Base-by-base conservation (phyloP, 2,888 invertebrate genomes). In the Xestia ashworthii region DNA sequence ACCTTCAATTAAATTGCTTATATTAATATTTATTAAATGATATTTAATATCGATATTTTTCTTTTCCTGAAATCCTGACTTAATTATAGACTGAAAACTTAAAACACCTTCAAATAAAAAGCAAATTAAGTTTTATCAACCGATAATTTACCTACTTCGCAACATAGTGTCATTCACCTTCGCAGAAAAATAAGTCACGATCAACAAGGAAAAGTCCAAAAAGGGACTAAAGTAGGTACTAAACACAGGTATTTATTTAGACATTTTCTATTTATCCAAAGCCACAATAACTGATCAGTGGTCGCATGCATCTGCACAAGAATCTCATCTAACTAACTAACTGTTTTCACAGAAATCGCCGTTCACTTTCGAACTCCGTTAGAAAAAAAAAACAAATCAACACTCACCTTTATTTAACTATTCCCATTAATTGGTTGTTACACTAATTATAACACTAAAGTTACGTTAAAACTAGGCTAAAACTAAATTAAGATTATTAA, bases 401-500 rank as follows among this genome's bases (percentile, higher is more conserved):
- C 84, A 94, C 95, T 95, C 84, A 96, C 96, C 92, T 91, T 88
- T 88, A 81, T 83, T 78, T 87, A 85, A 80, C 81, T 86, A 89
- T 88, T 92, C 87, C 91, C 93, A 93, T 94, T 87, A 92, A 94
- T 89, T 88, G 84, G 81, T 81, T 78, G 41, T 82, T 89, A 82
- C 87, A 88, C 87, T 91, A 86, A 80, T 88, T 88, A 88, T 85
- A 83, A 84, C 86, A 87, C 88, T 86, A 78, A 70, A 55, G 69
- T 87, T 83, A 86, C 68, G 83, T 88, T 80, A 82, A 79, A 85
- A 87, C 73, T 85, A 87, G 85, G 70, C 83, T 87, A 84, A 76
- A 74, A 79, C 71, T 80, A 83, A 80, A 74, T 74, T 76, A 86
- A 84, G 75, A 55, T 64, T 85, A 73, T 22, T 75, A 75, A 80